phyloP scores from a whole-genome alignment of 2,888 invertebrate genomes.

The Ophion costatus region DNA sequence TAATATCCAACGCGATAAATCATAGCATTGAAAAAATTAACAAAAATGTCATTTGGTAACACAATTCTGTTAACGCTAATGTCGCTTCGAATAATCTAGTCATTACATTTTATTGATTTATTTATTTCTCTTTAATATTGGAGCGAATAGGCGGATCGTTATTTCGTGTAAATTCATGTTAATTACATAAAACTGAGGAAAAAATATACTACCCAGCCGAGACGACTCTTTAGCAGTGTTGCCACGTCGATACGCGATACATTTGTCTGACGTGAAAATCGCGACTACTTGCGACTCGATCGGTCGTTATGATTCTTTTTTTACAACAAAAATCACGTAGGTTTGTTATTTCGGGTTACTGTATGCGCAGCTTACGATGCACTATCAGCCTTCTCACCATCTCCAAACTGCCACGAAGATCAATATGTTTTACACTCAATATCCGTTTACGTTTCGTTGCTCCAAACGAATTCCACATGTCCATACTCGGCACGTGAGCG shows the following conservation, averaged over 20 bases:
- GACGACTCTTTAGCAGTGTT: slow-evolving; percentile 53
- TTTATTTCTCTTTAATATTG: slow-evolving; percentile 20
- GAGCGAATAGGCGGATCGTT: slow-evolving; percentile 3
- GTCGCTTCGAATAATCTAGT: slow-evolving; percentile 59
- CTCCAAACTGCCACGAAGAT: slow-evolving; percentile 44
- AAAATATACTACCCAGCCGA: neutral
- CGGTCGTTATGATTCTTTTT: slow-evolving; percentile 41
- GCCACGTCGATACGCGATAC: slow-evolving; percentile 46
- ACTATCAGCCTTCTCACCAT: neutral
- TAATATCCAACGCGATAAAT: neutral
- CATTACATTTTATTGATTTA: slow-evolving; percentile 51
- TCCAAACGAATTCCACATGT: slow-evolving; percentile 59
- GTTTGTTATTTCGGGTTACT: slow-evolving; percentile 56
- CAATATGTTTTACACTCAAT: slow-evolving; percentile 41
- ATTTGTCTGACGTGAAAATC: slow-evolving; percentile 51
- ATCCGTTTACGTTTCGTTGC: slow-evolving; percentile 51
- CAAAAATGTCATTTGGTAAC: slow-evolving; percentile 1
- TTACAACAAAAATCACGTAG: slow-evolving; percentile 29
- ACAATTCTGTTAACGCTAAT: neutral
- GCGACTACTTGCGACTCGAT: slow-evolving; percentile 37
- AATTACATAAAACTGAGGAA: slow-evolving; percentile 21
- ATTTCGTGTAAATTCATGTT: slow-evolving; percentile 23
- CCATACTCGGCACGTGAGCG: slow-evolving; percentile 54
- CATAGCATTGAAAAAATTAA: neutral
- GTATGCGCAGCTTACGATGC: slow-evolving; percentile 55